Base-by-base conservation (phyloP, 1,140 invertebrate species). In the Calephelis virginiensis region DNA sequence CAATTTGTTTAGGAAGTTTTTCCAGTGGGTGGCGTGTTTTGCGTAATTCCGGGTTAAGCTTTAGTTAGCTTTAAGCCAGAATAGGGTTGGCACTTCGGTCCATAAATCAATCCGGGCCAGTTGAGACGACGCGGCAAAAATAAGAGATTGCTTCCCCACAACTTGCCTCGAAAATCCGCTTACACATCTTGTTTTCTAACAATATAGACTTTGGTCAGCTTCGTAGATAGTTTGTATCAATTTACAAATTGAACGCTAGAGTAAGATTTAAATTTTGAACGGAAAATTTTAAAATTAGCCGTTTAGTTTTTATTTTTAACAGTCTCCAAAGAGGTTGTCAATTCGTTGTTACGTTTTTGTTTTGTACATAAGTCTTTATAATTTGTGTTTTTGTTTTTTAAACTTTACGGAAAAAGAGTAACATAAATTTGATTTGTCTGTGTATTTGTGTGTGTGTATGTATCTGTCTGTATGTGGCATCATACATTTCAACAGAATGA, bases 81-180 rank as follows among this genome's bases (percentile, higher is more conserved):
- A 74, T 77, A 74, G 80, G 80, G 80, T 78, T 75, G 72, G 70
- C 81, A 81, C 82, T 84, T 84, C 77, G 78, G 74, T 74, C 77
- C 77, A 76, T 87, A 84, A 87, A 87, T 87, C 85, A 87, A 83
- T 85, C 83, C 78, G 62, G 73, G 67, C 70, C 74, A 71, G 78
- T 77, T 81, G 80, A 76, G 74, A 77, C 77, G 77, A 81, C 81
- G 78, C 77, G 76, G 76, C 81, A 83, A 82, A 84, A 86, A 85
- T 85, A 83, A 83, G 78, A 78, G 74, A 77, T 76, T 74, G 68
- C 75, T 65, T 45, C 64, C 64, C 71, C 77, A 56, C 72, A 72
- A 62, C 72, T 67, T 64, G 73, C 63, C 72, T 71, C 71, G 72
- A 76, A 81, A 83, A 83, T 78, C 77, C 77, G 78, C 76, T 78